Evolutionary conservation across 92 coral and sea anemone genomes (phyloP), one percentile per base, ranked within the genome.

Genomic region (Palythoa heliodiscus): DNA sequence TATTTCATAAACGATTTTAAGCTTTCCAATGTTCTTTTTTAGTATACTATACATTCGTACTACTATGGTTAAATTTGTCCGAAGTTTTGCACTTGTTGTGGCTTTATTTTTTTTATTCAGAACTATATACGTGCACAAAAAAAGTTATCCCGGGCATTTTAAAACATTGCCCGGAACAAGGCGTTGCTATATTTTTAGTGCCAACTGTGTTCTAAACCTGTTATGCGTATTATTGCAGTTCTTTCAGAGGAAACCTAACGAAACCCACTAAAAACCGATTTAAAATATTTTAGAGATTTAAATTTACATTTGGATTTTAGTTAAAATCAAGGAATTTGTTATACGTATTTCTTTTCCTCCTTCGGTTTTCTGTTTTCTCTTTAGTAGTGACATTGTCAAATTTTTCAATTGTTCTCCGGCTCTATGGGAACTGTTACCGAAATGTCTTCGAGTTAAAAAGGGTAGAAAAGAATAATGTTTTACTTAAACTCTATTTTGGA

Each of bases 81-180:
- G 17, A 11, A 37, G 19, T 25, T 37, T 64, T n/a, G 29, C 73
- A 11, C 73, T 1, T 7, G 20, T 25, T 69, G 47, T 11, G 4
- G 37, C 17, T 29, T 25, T 6, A 29, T 5, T 25, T 2, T n/a
- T 19, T 22, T 25, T 37, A 12, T 29, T 10, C 17, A n/a, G 24
- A 16, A 11, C 22, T 72, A 9, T 76, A 16, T 54, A 53, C 50
- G 52, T 70, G 11, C n/a, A 22, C 20, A 23, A 66, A 17, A 22
- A 40, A 10, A 43, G 43, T 43, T 79, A 20, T 79, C 39, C 71
- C 73, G 12, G 84, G 38, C n/a, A 47, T 78, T 63, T 53, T 2
- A 16, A 61, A 78, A 40, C 35, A 64, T 67, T 22, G 22, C 66
- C 74, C 84, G 63, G 75, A 67, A 64, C 35, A 67, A 47, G 73